A percentile compares a stretch with the other conserved stretches of the same genome.
These are phyloP conservation scores for Sialis fuliginosa DNA, from an alignment of 2,888 invertebrate species.

Conservation along the genomic window DNA sequence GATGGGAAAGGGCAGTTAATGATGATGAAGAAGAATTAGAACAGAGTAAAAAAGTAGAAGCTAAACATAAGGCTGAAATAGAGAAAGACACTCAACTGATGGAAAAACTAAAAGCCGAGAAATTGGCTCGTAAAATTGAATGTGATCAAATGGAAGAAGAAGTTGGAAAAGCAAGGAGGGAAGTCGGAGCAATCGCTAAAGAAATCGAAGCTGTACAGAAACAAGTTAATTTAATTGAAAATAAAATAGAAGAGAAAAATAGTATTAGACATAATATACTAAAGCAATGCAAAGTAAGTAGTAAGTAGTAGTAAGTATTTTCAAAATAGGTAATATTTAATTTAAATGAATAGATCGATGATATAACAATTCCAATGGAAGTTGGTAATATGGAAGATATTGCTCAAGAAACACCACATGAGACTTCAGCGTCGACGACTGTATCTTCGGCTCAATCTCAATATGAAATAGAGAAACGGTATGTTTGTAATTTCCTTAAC, in stretches of 20 bases:
- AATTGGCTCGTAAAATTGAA: conserved; percentile 56
- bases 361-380: conserved; percentile 76
- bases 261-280: conserved; percentile 84
- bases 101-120: conserved; percentile 64
- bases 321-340: not conserved
- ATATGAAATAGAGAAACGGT: conserved; percentile 18
- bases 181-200: conserved; percentile 70
- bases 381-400: conserved; percentile 88
- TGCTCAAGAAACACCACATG: conserved; percentile 36
- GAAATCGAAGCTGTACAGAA: conserved; percentile 79
- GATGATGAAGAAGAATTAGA: conserved; percentile 83
- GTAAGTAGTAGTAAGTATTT: too few species aligned
- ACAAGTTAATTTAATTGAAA: conserved; percentile 61
- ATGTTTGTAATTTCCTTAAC: too few species aligned
- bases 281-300: conserved; percentile 76
- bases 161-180: conserved; percentile 65
- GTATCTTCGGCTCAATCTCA: conserved; percentile 23
- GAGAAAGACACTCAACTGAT: conserved; percentile 74
- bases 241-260: conserved; percentile 76
- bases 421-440: not conserved
- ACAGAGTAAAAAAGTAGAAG: conserved; percentile 54
- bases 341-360: conserved; percentile 60
- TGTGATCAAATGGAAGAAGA: conserved; percentile 77
- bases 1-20: conserved; percentile 84
- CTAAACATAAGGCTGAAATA: conserved; percentile 60